Conservation (phyloP, 1,140 invertebrate species). For the Lepidurus apus region DNA sequence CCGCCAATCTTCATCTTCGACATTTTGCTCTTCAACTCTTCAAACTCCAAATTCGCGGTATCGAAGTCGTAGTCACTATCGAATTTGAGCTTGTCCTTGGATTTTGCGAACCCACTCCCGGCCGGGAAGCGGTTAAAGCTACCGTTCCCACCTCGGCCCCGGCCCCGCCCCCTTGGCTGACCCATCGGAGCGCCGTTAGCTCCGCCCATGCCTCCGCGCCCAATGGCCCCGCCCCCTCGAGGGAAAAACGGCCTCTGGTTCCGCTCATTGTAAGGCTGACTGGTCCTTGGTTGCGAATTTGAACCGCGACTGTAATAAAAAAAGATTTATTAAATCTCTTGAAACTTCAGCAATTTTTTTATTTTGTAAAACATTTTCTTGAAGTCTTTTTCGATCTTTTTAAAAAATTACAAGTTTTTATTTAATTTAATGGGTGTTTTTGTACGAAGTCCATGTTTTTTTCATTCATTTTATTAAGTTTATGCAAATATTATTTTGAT, state of each 20-base stretch:
- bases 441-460: neutral
- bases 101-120: slow-evolving; percentile 36
- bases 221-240: slow-evolving; percentile 32
- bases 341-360: neutral
- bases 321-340: too few species aligned
- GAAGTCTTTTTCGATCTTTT: too few species aligned
- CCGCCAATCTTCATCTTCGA: slow-evolving; percentile 73
- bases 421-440: neutral
- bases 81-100: slow-evolving; percentile 78
- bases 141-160: slow-evolving; percentile 40
- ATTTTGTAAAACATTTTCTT: too few species aligned
- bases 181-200: slow-evolving; percentile 25
- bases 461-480: neutral
- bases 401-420: neutral
- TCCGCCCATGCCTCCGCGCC: slow-evolving; percentile 35
- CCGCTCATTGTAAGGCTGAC: slow-evolving; percentile 40
- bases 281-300: slow-evolving; percentile 41
- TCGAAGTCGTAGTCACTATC: slow-evolving; percentile 97
- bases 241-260: neutral
- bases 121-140: slow-evolving; percentile 36
- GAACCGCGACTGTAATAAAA: slow-evolving; percentile 22
- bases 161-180: slow-evolving; percentile 40
- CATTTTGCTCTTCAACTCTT: slow-evolving; percentile 79
- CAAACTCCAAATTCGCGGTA: slow-evolving; percentile 91
- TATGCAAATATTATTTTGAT: too few species aligned